Evolutionary conservation across 2,797 vertebrate genomes (phyloP).

Genomic region (Scarus forsteni): DNA sequence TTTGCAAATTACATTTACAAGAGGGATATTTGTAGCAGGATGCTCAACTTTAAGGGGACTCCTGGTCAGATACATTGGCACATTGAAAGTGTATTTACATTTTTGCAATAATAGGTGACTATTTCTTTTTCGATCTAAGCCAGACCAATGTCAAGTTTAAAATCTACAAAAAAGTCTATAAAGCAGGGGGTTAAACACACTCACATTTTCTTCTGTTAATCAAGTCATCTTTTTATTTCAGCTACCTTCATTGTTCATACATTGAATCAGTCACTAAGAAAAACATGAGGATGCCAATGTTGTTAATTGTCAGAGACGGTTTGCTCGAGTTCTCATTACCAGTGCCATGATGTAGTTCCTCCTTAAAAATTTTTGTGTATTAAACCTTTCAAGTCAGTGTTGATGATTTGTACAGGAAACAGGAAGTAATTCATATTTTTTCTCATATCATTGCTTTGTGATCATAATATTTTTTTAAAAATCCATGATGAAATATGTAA

Average conservation of each 20-base stretch:
- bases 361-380: conserved; percentile 41
- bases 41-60: too few species aligned
- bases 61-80: conserved; percentile 62
- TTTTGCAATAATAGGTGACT: conserved; percentile 83
- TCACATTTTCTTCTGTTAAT: conserved; percentile 64
- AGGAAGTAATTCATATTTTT: conserved; percentile 35
- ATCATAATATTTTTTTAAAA: too few species aligned
- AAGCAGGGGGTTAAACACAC: conserved; percentile 64
- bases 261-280: conserved; percentile 48
- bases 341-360: conserved; percentile 70
- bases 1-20: conserved; percentile 14
- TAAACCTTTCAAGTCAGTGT: conserved; percentile 49
- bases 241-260: conserved; percentile 39
- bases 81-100: conserved; percentile 79
- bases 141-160: conserved; percentile 67
- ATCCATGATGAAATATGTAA: conserved; percentile 41
- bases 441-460: conserved; percentile 52
- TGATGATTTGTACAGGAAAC: conserved; percentile 46
- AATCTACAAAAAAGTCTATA: conserved; percentile 45
- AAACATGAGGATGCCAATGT: conserved; percentile 42
- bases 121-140: conserved; percentile 33
- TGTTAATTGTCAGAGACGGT: conserved; percentile 56
- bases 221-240: conserved; percentile 55
- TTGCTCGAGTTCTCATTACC: conserved; percentile 63
- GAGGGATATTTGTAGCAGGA: too few species aligned